Conservation (phyloP, 2,113 vertebrate genomes). For the Eurystomus gularis region DNA sequence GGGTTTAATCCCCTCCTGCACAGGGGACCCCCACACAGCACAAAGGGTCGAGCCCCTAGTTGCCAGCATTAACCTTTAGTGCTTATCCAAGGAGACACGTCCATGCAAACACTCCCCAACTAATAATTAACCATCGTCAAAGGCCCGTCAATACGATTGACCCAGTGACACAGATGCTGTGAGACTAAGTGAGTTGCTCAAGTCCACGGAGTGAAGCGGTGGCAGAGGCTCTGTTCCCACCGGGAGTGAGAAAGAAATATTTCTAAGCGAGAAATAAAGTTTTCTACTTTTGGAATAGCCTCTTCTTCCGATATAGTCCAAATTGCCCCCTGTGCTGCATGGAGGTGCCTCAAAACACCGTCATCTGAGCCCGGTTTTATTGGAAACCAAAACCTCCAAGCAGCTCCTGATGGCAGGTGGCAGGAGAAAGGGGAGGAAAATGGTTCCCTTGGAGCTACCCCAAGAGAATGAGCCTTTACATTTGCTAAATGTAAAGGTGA, state of each 20-base stretch:
- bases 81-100: neutral
- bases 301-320: neutral
- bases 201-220: neutral
- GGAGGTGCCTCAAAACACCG: rapidly evolving
- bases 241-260: neutral
- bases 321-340: neutral
- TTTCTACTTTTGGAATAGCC: neutral
- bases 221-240: neutral
- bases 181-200: neutral
- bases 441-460: neutral
- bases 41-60: neutral
- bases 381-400: neutral
- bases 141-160: neutral
- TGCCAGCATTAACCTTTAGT: rapidly evolving
- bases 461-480: neutral
- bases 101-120: neutral
- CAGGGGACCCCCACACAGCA: neutral
- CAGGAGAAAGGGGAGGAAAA: neutral
- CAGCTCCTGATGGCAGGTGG: neutral
- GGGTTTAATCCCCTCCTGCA: neutral
- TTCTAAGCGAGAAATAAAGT: neutral
- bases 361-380: neutral
- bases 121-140: constrained; percentile 30
- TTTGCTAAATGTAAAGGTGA: neutral
- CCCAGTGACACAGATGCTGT: neutral